Conservation (phyloP, 1,140 invertebrate genomes). For the Neuroterus valhalla region DNA sequence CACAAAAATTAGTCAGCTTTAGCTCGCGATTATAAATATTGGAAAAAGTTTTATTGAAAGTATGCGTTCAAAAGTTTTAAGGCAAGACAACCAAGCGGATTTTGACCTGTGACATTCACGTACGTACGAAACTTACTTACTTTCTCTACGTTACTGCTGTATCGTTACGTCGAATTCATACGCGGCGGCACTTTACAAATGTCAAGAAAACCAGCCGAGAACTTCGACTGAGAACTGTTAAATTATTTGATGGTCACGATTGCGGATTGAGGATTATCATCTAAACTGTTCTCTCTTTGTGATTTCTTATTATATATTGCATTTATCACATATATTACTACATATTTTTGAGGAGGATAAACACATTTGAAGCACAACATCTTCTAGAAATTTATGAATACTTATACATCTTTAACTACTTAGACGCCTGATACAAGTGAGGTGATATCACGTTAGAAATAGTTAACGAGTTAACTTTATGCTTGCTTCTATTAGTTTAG, state of each 20-base stretch:
- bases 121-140: conserved; percentile 66
- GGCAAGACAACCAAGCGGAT: conserved; percentile 46
- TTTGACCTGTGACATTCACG: conserved; percentile 69
- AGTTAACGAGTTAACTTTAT: too few relatives aligned
- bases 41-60: neutral
- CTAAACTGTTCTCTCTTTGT: conserved; percentile 12
- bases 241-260: conserved; percentile 20
- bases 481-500: too few relatives aligned
- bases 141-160: conserved; percentile 52
- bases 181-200: conserved; percentile 58
- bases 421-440: too few relatives aligned
- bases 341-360: too few relatives aligned
- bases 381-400: too few relatives aligned
- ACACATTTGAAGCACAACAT: too few relatives aligned
- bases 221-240: neutral
- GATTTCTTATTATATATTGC: neutral
- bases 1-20: too few relatives aligned
- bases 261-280: neutral
- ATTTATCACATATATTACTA: too few relatives aligned
- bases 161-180: conserved; percentile 46
- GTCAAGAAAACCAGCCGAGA: conserved; percentile 53
- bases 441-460: too few relatives aligned
- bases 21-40: too few relatives aligned
- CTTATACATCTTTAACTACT: too few relatives aligned
- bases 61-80: neutral